Evolutionary conservation across 2,888 invertebrate species (phyloP), one percentile per base, ranked within the genome.

Genomic region (Acrobeloides nanus): DNA sequence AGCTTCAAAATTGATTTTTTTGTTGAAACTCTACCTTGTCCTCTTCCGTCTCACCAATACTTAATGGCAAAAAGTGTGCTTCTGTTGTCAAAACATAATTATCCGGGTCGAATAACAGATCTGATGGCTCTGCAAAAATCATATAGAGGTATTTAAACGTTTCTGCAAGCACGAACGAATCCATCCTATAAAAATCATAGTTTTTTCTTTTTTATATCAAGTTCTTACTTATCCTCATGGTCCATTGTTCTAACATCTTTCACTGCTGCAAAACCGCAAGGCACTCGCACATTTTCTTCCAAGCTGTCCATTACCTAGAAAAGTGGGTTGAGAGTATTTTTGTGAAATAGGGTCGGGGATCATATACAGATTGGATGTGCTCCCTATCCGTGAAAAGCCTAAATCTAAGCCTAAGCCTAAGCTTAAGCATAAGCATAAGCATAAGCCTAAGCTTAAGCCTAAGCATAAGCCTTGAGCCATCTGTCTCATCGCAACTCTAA

Each of bases 211-310:
- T 15, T 10, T 8, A 8, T 17, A 8, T 10, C 35, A n/a, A 35
- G 35, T 6, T 39, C 48, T 68, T 59, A 80, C 79, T 80, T 76
- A 73, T 95, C 92, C 74, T 93, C 92, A 71, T 89, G 87, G 10
- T 55, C 52, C 69, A 74, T 69, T n/a, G 89, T 89, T 37, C 89
- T 81, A 1, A 93, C 87, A 76, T 93, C 90, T 67, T 87, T 89
- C n/a, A 93, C 87, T 2, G 92, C 89, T 1, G 95, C 95, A 78
- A 87, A 97, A 0, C 95, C 95, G 75, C 95, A 97, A 1, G 85
- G 82, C n/a, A 92, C 92, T 64, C 86, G 81, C 0, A 93, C 86
- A 77, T 88, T 84, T 60, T 84, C 83, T 74, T 97, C 89, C 23
- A 97, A 79, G 48, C 87, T 86, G 66, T 84, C 84, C 26, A 97